Evolutionary conservation across 2,888 invertebrate species (phyloP), one percentile per base, ranked within the genome.

Genomic region (Rhorus exstirpatorius): DNA sequence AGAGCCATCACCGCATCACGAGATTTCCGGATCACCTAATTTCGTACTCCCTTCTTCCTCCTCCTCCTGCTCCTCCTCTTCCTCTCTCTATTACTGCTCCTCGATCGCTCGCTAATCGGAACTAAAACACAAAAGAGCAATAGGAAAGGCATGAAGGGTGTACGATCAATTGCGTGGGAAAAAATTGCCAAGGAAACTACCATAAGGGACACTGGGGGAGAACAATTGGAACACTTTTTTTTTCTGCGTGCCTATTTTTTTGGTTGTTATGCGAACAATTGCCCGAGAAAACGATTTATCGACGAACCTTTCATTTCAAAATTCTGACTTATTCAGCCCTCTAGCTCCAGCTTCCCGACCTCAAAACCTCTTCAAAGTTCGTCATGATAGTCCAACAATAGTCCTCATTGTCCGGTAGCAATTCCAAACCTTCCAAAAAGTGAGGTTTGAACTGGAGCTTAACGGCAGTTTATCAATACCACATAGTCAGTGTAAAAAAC

Each of bases 1-100:
- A 96, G 94, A 93, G 96, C 96, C 96, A 96, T 96, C 94, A 94
- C 93, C 94, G 93, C 93, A 93, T 94, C 88, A 86, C 90, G 89
- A 87, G 86, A 75, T 74, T 75, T 83, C 83, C 80, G 70, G 68
- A 51, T 68, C 46, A 24, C 75, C 70, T 24, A 83, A 61, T 78
- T 63, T 78, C 71, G 68, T 58, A 49, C 17, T 38, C 26, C 41
- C 46, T 10, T 19, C 41, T 55, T 6, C 7, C 55, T 55, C 10
- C 17, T 63, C 10, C 17, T 21, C 31, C 10, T 49, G 10, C 8
- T 17, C 3, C 21, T 26, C 17, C 6, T 49, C 26, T 24, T 53
- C 17, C 8, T 21, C n/a, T 68, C 17, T 14, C n/a, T 7, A 1
- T 61, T 51, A 38, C 35, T 24, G 10, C 24, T 44, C 3, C 19